Conservation (phyloP, 2,797 vertebrate genomes). For the Dicrostonyx torquatus region DNA sequence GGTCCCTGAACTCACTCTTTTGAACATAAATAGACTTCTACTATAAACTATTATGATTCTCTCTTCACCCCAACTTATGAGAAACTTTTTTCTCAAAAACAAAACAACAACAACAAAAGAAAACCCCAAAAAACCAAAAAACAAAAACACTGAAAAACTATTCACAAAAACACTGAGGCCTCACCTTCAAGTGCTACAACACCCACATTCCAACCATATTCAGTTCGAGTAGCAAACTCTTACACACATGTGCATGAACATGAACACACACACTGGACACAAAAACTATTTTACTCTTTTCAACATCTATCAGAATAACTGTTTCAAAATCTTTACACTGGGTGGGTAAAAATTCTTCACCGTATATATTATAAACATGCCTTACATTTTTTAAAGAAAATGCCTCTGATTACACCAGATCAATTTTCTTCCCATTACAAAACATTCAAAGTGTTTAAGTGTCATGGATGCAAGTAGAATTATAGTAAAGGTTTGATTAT, state of each 20-base stretch:
- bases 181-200: not conserved
- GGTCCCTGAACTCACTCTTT: not conserved
- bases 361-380: not conserved
- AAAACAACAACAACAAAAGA: no score
- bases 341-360: not conserved
- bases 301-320: not conserved
- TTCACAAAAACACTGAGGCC: not conserved
- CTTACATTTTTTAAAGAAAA: constrained; percentile 39
- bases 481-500: not conserved
- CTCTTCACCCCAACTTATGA: not conserved
- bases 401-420: not conserved
- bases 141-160: not conserved
- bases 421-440: constrained; percentile 49
- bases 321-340: constrained; percentile 25
- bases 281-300: not conserved
- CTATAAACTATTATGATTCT: not conserved
- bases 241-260: not conserved
- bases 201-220: not conserved
- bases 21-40: not conserved
- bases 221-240: not conserved
- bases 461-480: not conserved
- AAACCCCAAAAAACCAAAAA: not conserved
- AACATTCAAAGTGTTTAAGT: constrained; percentile 17
- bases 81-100: not conserved
- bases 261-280: not conserved